Percentiles rank a stretch among this genome's conserved stretches.
Evolutionary conservation across 2,888 invertebrate species (phyloP).

Genomic region (Spilosoma lubricipeda): DNA sequence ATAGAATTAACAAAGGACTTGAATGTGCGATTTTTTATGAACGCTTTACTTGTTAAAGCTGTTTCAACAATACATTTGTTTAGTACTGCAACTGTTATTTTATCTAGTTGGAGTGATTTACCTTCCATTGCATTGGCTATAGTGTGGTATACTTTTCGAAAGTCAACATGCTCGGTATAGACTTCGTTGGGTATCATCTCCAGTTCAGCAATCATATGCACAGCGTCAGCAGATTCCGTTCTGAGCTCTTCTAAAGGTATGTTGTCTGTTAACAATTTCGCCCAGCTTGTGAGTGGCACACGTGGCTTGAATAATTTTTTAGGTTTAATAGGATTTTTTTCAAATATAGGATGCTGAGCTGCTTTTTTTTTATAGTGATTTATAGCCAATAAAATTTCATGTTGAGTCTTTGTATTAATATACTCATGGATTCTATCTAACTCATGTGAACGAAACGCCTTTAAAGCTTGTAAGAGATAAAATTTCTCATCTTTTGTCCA

Average conservation of each 20-base stretch:
- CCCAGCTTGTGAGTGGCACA: slow-evolving; percentile 70
- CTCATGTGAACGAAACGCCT: slow-evolving; percentile 56
- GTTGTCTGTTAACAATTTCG: slow-evolving; percentile 65
- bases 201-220: slow-evolving; percentile 75
- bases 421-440: slow-evolving; percentile 52
- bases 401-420: slow-evolving; percentile 59
- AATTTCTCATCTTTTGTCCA: slow-evolving; percentile 75
- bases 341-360: slow-evolving; percentile 35
- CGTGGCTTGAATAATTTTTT: slow-evolving; percentile 35
- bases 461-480: slow-evolving; percentile 62
- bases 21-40: slow-evolving; percentile 57
- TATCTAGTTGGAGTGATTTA: slow-evolving; percentile 63
- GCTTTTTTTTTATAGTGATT: slow-evolving; percentile 61
- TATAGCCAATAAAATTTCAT: slow-evolving; percentile 63
- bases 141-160: slow-evolving; percentile 68
- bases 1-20: slow-evolving; percentile 57
- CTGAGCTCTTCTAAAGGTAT: slow-evolving; percentile 62
- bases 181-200: slow-evolving; percentile 65
- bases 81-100: slow-evolving; percentile 53
- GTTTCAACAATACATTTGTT: slow-evolving; percentile 74
- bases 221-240: slow-evolving; percentile 68
- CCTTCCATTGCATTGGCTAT: slow-evolving; percentile 78
- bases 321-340: neutral
- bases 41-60: slow-evolving; percentile 67
- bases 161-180: slow-evolving; percentile 65